These are phyloP conservation scores for Anoplius nigerrimus DNA, from an alignment of 2,888 invertebrate genomes.

Conservation along the genomic window DNA sequence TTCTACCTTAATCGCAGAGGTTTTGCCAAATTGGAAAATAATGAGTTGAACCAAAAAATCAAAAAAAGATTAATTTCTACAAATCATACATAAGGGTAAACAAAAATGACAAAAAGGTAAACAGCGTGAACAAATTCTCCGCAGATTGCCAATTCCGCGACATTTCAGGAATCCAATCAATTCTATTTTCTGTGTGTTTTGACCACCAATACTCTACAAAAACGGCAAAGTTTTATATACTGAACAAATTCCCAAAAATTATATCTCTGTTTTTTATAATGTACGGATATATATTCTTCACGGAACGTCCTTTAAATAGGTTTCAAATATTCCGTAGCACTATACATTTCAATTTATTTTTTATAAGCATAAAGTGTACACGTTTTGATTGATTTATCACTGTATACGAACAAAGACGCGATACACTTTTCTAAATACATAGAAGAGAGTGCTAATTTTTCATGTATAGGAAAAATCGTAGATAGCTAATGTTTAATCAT, in stretches of 20 bases:
- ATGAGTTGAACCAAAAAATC: slow-evolving; percentile 65
- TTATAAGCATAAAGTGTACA: not conserved
- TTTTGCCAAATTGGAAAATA: slow-evolving; percentile 70
- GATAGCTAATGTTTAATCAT: slow-evolving; percentile 3
- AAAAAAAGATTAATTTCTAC: slow-evolving; percentile 23
- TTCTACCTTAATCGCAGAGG: slow-evolving; percentile 70
- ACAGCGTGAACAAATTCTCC: slow-evolving; percentile 29
- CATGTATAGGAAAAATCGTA: too few relatives aligned
- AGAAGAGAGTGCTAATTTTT: too few relatives aligned
- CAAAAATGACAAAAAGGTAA: slow-evolving; percentile 8
- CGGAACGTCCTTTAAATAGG: not conserved
- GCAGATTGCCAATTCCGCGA: slow-evolving; percentile 33
- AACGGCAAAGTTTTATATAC: not conserved
- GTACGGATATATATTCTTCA: slow-evolving; percentile 6
- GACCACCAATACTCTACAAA: not conserved
- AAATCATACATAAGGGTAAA: slow-evolving; percentile 20
- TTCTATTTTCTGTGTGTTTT: slow-evolving; percentile 19
- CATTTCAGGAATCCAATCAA: not conserved
- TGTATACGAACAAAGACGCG: too few relatives aligned
- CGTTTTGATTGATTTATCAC: slow-evolving; percentile 11
- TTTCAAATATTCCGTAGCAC: too few relatives aligned
- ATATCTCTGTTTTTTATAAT: slow-evolving; percentile 4
- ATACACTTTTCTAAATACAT: too few relatives aligned
- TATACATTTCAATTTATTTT: not conserved
- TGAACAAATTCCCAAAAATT: not conserved